These are phyloP conservation scores for Tetranychus urticae DNA, from an alignment of 1,140 invertebrate genomes.

Conservation along the genomic window DNA sequence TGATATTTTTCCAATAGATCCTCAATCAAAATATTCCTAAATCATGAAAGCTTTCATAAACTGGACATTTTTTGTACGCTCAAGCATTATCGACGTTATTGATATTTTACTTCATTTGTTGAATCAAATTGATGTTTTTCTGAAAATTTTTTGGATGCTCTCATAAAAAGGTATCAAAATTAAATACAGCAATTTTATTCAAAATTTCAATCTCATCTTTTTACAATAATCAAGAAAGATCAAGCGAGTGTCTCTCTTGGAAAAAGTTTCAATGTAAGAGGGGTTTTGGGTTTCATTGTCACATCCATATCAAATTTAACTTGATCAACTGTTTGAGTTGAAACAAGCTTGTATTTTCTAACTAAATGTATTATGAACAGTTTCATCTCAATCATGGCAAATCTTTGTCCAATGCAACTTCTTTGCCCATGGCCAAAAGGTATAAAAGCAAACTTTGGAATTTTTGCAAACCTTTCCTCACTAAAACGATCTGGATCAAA, in stretches of 20 bases:
- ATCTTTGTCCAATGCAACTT: not conserved
- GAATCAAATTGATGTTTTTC: too few relatives aligned
- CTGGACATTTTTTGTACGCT: too few relatives aligned
- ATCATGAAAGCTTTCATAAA: too few relatives aligned
- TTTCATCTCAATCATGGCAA: not conserved
- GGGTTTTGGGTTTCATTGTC: not conserved
- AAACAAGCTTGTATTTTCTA: not conserved
- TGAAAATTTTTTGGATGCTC: too few relatives aligned
- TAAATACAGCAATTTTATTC: too few relatives aligned
- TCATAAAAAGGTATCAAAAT: too few relatives aligned
- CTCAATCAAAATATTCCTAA: too few relatives aligned
- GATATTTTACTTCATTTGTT: too few relatives aligned
- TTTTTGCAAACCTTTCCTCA: slow-evolving; percentile 21
- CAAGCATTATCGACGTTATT: too few relatives aligned
- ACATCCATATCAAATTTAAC: not conserved
- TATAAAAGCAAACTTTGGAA: slow-evolving; percentile 20
- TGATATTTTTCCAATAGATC: too few relatives aligned
- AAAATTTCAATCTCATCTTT: too few relatives aligned
- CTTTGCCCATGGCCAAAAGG: not conserved
- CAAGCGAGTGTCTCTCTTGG: not conserved
- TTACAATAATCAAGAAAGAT: too few relatives aligned
- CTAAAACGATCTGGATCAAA: slow-evolving; percentile 54
- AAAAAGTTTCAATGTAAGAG: not conserved
- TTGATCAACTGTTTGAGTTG: not conserved
- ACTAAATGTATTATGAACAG: not conserved